Evolutionary conservation across 2,888 invertebrate species (phyloP).

Genomic region (Xestia c-nigrum): DNA sequence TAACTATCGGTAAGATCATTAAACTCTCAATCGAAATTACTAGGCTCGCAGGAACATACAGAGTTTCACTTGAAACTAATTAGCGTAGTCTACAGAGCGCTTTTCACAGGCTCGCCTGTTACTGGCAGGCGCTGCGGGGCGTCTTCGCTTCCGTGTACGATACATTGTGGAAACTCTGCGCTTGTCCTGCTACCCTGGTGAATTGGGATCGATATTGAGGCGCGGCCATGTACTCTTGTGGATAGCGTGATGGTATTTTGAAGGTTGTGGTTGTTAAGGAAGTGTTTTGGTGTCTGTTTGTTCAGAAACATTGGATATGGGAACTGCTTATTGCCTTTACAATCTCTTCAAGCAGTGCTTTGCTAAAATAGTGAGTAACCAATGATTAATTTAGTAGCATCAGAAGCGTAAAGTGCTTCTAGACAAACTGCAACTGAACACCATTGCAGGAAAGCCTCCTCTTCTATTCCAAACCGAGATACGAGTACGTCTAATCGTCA

Average conservation of each 20-base stretch:
- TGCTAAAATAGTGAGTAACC: neutral
- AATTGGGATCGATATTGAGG: conserved; percentile 71
- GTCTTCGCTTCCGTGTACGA: conserved; percentile 72
- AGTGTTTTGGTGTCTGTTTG: conserved; percentile 14
- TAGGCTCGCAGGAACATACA: conserved; percentile 82
- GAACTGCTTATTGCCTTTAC: neutral
- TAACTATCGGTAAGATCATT: conserved; percentile 66
- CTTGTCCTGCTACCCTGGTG: conserved; percentile 75
- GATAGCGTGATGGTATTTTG: conserved; percentile 67
- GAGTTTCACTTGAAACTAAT: conserved; percentile 75
- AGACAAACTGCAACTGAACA: too few relatives aligned
- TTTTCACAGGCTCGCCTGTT: conserved; percentile 72
- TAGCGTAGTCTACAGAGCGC: conserved; percentile 68
- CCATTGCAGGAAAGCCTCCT: neutral
- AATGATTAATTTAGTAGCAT: neutral
- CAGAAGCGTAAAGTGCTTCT: neutral
- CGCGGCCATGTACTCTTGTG: conserved; percentile 63
- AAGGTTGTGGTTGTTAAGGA: conserved; percentile 44
- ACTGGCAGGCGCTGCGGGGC: conserved; percentile 81
- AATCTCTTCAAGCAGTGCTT: neutral
- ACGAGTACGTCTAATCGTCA: neutral
- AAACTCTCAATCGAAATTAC: conserved; percentile 71
- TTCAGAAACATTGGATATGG: neutral
- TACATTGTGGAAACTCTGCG: conserved; percentile 72
- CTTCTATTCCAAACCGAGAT: neutral